Conservation (phyloP, 1,140 invertebrate genomes). For the Meloidogyne hapla region DNA sequence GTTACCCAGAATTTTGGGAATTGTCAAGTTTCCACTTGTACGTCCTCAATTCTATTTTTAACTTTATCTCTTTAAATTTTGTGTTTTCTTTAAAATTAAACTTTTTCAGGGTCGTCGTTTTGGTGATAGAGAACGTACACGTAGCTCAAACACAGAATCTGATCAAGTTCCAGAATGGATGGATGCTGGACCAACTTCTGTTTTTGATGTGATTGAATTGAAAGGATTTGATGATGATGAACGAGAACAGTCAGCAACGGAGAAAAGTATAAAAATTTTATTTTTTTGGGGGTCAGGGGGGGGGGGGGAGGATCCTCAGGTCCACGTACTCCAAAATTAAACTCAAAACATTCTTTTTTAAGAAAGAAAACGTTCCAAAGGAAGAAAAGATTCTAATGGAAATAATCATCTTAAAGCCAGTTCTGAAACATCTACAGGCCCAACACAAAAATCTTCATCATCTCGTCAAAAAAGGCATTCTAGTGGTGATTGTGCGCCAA, state of each 20-base stretch:
- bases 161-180: conserved; percentile 40
- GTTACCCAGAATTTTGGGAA: no score
- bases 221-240: conserved; percentile 37
- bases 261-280: conserved; percentile 29
- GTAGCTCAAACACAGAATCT: conserved; percentile 8
- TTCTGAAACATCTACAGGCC: neutral
- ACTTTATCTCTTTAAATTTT: no score
- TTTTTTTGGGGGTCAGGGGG: neutral
- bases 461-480: conserved; percentile 18
- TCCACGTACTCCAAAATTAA: no score
- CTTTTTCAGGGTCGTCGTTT: conserved; percentile 10
- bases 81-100: no score
- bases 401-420: neutral
- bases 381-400: neutral
- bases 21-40: no score
- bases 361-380: conserved; percentile 12
- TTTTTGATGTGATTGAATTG: conserved; percentile 38
- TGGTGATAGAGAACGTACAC: conserved; percentile 7
- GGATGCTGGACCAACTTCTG: conserved; percentile 38
- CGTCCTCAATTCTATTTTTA: no score
- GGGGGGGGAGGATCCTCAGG: neutral
- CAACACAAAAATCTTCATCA: neutral
- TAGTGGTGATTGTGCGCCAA: neutral
- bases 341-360: neutral
- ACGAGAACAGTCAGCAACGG: neutral